Percentiles rank a stretch among this genome's conserved stretches.
phyloP scores from a whole-genome alignment of 2,888 invertebrate species.

The Zelleria hepariella region DNA sequence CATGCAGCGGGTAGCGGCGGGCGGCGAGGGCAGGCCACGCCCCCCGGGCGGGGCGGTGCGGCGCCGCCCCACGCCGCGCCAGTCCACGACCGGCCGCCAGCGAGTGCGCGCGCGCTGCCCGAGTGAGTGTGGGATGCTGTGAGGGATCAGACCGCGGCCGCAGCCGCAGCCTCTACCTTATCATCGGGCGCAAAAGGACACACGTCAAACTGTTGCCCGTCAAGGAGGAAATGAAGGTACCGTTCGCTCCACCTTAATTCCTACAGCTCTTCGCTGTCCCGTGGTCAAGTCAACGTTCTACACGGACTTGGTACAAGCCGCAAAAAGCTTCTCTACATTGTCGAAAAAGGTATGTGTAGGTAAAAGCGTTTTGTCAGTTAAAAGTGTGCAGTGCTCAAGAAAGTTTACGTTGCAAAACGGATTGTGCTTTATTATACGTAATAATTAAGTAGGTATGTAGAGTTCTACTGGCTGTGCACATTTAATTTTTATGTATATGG shows the following conservation, averaged over 20 bases:
- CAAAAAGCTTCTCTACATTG: no score
- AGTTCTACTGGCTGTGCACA: no score
- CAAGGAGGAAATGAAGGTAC: conserved; percentile 60
- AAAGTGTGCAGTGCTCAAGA: no score
- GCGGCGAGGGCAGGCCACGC: not conserved
- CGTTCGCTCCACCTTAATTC: conserved; percentile 8
- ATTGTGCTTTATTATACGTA: no score
- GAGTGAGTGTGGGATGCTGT: conserved; percentile 7
- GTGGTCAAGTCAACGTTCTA: no score
- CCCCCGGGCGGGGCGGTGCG: not conserved
- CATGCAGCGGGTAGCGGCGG: not conserved
- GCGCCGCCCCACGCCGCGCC: conserved; percentile 1
- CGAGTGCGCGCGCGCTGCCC: conserved; percentile 5
- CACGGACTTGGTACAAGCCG: no score
- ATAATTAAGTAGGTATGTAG: no score
- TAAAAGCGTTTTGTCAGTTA: no score
- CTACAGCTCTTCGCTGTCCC: no score
- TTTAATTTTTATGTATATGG: no score
- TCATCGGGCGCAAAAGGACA: conserved; percentile 18
- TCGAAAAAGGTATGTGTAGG: no score
- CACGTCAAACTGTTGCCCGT: conserved; percentile 50
- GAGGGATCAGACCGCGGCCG: conserved; percentile 8
- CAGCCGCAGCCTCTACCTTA: conserved; percentile 12
- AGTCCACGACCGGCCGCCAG: not conserved
- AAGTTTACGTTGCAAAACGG: no score